Conservation (phyloP, 2,888 invertebrate species). For the Xanthorhoe spadicearia region DNA sequence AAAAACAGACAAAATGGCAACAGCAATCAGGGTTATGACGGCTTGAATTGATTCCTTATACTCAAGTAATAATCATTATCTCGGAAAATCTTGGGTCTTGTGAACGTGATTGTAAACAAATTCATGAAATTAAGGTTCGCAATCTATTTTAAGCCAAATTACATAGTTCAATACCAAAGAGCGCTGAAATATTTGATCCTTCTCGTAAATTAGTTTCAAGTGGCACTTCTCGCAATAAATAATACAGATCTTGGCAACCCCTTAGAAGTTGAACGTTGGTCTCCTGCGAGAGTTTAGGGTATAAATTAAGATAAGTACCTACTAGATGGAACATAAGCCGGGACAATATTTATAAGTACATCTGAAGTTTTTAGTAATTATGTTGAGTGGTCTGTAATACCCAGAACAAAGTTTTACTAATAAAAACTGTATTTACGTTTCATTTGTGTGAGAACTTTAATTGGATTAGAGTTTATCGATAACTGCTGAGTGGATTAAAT, state of each 20-base stretch:
- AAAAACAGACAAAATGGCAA: too few relatives aligned
- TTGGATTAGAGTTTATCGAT: too few relatives aligned
- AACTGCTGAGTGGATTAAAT: background rate
- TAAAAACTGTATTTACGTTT: background rate
- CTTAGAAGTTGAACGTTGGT: slow-evolving; percentile 38
- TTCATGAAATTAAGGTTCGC: background rate
- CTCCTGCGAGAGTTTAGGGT: slow-evolving; percentile 24
- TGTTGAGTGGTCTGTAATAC: slow-evolving; percentile 8
- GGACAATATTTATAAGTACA: slow-evolving; percentile 14
- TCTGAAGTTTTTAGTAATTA: slow-evolving; percentile 18
- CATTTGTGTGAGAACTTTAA: background rate
- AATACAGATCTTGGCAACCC: slow-evolving; percentile 42
- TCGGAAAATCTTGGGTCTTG: too few relatives aligned
- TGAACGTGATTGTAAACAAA: background rate
- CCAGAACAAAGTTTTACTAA: background rate
- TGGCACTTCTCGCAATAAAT: slow-evolving; percentile 38
- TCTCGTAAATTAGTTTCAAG: slow-evolving; percentile 39
- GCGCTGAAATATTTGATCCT: slow-evolving; percentile 36
- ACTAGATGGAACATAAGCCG: slow-evolving; percentile 10
- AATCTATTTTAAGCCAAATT: slow-evolving; percentile 9
- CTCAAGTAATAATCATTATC: too few relatives aligned
- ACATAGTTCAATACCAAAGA: slow-evolving; percentile 34
- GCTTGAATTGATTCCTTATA: too few relatives aligned
- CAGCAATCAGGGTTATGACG: too few relatives aligned
- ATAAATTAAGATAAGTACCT: slow-evolving; percentile 30